Evolutionary conservation across 2,888 invertebrate genomes (phyloP), one percentile per base, ranked within the genome.

Genomic region (Cheilosia vernalis): DNA sequence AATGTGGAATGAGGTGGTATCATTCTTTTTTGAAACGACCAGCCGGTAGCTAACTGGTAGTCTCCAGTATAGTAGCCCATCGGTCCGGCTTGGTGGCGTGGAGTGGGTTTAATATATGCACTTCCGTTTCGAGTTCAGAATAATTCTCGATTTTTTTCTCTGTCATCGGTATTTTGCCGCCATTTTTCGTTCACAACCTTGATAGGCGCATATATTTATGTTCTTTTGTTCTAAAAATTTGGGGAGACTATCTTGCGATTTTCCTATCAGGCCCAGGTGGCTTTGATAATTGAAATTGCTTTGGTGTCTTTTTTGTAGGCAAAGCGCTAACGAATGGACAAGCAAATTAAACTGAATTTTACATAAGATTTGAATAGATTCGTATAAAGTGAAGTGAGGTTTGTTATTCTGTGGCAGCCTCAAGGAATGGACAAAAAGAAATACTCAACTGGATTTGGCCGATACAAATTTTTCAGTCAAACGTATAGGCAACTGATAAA

Each of bases 1-100:
- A 21, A 13, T 63, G 73, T 58, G 44, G 58, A 40, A 70, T 80
- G 80, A 30, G 79, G 64, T 47, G 70, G 66, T 70, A 80, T 84
- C 53, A 55, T 77, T 66, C 74, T 84, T 60, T 56, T 44, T 44
- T 80, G 58, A 80, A 19, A 55, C 17, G 24, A 74, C 42, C 64
- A 63, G 56, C 55, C 74, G 53, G 64, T 55, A 80, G 83, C 83
- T 69, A 74, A 84, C 83, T 84, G 79, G 67, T 58, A 72, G 60
- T 42, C 47, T 73, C 42, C 56, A 27, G 13, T 27, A 24, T 42
- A 78, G 74, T 80, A 64, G 64, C 44, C 64, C 67, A 84, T 55
- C 64, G 67, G 63, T 79, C 9, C 21, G 63, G 44, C 15, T 64
- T 37, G 37, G 74, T 17, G 30, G 30, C 9, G 30, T 1, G 55